These are phyloP conservation scores for Lasioglossum lativentre DNA, from an alignment of 2,888 invertebrate species.

Conservation along the genomic window DNA sequence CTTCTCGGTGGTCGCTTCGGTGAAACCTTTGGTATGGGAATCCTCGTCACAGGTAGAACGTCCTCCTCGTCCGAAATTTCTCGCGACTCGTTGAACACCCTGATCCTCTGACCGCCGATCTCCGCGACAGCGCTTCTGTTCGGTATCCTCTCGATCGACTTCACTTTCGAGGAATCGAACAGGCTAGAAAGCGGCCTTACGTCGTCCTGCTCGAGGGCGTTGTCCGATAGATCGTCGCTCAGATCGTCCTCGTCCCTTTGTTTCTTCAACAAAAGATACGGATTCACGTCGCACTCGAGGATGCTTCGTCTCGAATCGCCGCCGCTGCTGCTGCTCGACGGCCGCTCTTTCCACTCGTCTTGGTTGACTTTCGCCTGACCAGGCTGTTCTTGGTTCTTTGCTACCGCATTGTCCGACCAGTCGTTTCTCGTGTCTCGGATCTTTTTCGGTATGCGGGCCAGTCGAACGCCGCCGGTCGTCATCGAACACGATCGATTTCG, in stretches of 20 bases:
- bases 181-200: slow-evolving; percentile 70
- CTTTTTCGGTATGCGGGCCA: slow-evolving; percentile 49
- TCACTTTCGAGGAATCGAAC: slow-evolving; percentile 82
- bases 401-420: slow-evolving; percentile 50
- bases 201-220: slow-evolving; percentile 78
- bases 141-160: slow-evolving; percentile 82
- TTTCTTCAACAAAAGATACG: slow-evolving; percentile 91
- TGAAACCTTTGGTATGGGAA: slow-evolving; percentile 85
- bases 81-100: slow-evolving; percentile 86
- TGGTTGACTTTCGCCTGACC: slow-evolving; percentile 34
- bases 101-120: slow-evolving; percentile 90
- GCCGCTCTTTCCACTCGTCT: slow-evolving; percentile 54
- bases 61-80: slow-evolving; percentile 81
- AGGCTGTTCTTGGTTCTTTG: slow-evolving; percentile 19
- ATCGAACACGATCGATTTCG: background rate
- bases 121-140: slow-evolving; percentile 83
- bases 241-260: slow-evolving; percentile 82
- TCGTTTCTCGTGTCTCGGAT: slow-evolving; percentile 42
- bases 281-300: slow-evolving; percentile 93
- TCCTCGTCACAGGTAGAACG: slow-evolving; percentile 72
- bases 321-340: slow-evolving; percentile 27
- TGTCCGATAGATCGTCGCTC: slow-evolving; percentile 84
- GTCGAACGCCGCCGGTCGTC: background rate
- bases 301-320: slow-evolving; percentile 87
- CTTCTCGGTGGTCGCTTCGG: slow-evolving; percentile 88